phyloP scores from a whole-genome alignment of 2,797 vertebrate species.

The Limosa lapponica region DNA sequence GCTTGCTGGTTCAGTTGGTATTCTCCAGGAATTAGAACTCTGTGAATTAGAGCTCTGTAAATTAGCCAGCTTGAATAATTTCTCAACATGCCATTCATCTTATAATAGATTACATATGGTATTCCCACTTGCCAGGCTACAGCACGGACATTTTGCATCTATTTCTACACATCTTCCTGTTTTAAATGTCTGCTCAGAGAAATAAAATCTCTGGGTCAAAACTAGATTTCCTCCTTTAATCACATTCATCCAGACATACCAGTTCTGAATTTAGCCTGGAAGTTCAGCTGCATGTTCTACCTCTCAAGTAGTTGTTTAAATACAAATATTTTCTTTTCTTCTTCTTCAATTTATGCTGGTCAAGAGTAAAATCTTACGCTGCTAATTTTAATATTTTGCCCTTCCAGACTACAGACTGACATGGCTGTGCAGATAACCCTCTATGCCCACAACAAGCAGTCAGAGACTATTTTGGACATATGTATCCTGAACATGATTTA shows the following conservation, averaged over 20 bases:
- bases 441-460: not conserved
- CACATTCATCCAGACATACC: not conserved
- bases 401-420: not conserved
- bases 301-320: not conserved
- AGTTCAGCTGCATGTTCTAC: not conserved
- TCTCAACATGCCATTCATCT: conserved; percentile 44
- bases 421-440: not conserved
- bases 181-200: conserved; percentile 25
- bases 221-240: conserved; percentile 40
- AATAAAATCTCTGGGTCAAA: conserved; percentile 26
- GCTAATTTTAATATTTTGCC: not conserved
- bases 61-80: conserved; percentile 15
- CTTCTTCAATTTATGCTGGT: not conserved
- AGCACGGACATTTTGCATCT: not conserved
- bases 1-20: not conserved
- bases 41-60: conserved; percentile 6
- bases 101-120: conserved; percentile 25
- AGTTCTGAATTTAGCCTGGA: not conserved
- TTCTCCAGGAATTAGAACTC: not conserved
- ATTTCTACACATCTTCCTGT: conserved; percentile 21
- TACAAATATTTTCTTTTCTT: not conserved
- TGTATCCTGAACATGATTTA: not conserved
- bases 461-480: not conserved
- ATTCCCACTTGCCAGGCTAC: conserved; percentile 42
- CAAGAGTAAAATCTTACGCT: not conserved